phyloP scores from a whole-genome alignment of 2,888 invertebrate genomes.

The Salpingus planirostris region DNA sequence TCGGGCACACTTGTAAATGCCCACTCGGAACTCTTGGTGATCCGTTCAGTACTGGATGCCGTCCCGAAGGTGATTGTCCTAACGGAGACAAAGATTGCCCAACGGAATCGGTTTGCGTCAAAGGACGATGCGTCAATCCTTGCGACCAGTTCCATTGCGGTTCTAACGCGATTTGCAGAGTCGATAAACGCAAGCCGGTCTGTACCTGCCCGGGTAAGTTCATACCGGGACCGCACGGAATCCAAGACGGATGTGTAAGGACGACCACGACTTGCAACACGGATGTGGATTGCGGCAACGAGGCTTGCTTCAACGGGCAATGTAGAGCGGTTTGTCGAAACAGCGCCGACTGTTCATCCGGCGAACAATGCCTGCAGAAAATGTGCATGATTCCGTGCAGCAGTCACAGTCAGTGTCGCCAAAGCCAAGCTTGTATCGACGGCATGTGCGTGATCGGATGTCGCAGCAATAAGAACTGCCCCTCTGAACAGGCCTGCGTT shows the following conservation, averaged over 20 bases:
- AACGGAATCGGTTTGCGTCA: conserved; percentile 59
- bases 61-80: conserved; percentile 65
- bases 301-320: conserved; percentile 72
- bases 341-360: conserved; percentile 66
- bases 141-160: conserved; percentile 72
- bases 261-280: conserved; percentile 54
- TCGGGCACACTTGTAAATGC: conserved; percentile 70
- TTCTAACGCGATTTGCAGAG: conserved; percentile 69
- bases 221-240: conserved; percentile 53
- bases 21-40: conserved; percentile 70
- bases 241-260: conserved; percentile 64
- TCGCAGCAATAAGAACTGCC: conserved; percentile 73
- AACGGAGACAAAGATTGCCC: conserved; percentile 70
- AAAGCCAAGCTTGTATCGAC: conserved; percentile 69
- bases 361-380: conserved; percentile 70
- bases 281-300: conserved; percentile 70
- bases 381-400: conserved; percentile 73
- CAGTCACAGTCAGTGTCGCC: conserved; percentile 71
- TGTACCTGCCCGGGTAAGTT: conserved; percentile 74
- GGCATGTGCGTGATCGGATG: conserved; percentile 79
- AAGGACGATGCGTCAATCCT: conserved; percentile 67
- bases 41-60: conserved; percentile 65
- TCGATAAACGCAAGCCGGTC: conserved; percentile 65
- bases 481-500: conserved; percentile 66
- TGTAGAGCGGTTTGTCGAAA: conserved; percentile 75